A percentile compares a stretch with the other conserved stretches of the same genome.
Evolutionary conservation across 2,888 invertebrate genomes (phyloP).

Genomic region (Drosophila affinis): DNA sequence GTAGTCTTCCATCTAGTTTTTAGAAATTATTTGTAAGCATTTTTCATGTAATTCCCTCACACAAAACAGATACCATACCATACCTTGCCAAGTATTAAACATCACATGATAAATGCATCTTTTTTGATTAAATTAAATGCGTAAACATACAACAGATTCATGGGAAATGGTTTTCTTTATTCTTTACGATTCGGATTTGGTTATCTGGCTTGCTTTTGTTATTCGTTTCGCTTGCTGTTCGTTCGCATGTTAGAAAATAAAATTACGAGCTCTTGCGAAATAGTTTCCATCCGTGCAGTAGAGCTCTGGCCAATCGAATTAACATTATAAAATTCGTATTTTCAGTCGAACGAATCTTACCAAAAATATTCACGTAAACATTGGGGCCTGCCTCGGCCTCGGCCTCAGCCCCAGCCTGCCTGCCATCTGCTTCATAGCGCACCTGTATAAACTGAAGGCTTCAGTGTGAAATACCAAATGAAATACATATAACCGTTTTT

Average conservation of each 20-base stretch:
- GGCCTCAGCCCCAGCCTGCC: conserved; percentile 6
- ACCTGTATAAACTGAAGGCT: conserved; percentile 33
- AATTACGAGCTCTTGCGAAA: conserved; percentile 31
- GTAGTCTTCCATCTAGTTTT: conserved; percentile 10
- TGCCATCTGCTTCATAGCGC: conserved; percentile 56
- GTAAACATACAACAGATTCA: conserved; percentile 22
- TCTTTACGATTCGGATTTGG: conserved; percentile 17
- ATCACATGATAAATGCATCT: conserved; percentile 3
- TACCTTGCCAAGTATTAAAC: conserved; percentile 33
- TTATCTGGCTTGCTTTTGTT: conserved; percentile 46
- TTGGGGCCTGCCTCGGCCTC: conserved; percentile 13
- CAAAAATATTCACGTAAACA: conserved; percentile 54
- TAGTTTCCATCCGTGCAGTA: conserved; percentile 13
- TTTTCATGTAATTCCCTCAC: conserved; percentile 13
- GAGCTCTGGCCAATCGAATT: conserved; percentile 15
- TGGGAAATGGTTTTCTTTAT: conserved; percentile 38
- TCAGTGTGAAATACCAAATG: conserved; percentile 41
- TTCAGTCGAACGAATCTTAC: conserved; percentile 44
- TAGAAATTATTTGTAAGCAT: conserved; percentile 13
- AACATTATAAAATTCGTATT: conserved; percentile 31
- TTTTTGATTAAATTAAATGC: conserved; percentile 36
- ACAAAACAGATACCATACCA: conserved; percentile 5
- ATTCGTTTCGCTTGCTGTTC: conserved; percentile 14
- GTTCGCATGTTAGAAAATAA: conserved; percentile 26
- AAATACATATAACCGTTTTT: conserved; percentile 33